Evolutionary conservation across 2,113 vertebrate species (phyloP).

Genomic region (Carlito syrichta): DNA sequence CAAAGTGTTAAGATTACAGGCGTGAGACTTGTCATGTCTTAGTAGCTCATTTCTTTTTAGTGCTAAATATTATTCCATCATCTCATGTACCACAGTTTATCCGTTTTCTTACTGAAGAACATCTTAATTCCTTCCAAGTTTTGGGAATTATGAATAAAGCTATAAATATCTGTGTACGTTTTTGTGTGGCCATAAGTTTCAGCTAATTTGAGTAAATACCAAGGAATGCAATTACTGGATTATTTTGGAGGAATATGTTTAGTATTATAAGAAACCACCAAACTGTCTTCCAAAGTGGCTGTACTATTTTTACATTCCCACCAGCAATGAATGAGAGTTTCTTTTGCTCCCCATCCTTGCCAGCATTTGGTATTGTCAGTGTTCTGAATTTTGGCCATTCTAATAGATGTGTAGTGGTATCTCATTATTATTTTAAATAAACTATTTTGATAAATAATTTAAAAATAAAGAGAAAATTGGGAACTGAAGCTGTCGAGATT

Average conservation of each 20-base stretch:
- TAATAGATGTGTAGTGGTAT: neutral
- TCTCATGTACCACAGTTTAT: neutral
- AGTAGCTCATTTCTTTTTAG: neutral
- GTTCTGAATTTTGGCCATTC: neutral
- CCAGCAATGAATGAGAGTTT: neutral
- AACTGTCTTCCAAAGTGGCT: neutral
- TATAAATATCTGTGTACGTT: neutral
- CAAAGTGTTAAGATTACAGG: neutral
- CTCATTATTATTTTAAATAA: neutral
- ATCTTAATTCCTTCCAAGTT: neutral
- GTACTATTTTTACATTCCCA: neutral
- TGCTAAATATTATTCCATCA: neutral
- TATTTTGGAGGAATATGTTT: neutral
- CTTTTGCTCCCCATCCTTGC: neutral
- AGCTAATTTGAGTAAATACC: neutral
- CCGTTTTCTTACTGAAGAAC: neutral
- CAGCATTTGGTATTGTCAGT: neutral
- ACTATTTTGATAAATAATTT: constrained; percentile 23
- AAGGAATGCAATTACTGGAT: neutral
- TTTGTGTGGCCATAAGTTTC: neutral
- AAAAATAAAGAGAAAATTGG: neutral
- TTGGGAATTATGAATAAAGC: neutral
- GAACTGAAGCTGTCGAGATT: neutral
- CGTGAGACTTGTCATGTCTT: neutral
- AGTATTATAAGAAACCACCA: neutral